Base-by-base conservation (phyloP, 2,113 vertebrate genomes). In the Polypterus bichir region DNA sequence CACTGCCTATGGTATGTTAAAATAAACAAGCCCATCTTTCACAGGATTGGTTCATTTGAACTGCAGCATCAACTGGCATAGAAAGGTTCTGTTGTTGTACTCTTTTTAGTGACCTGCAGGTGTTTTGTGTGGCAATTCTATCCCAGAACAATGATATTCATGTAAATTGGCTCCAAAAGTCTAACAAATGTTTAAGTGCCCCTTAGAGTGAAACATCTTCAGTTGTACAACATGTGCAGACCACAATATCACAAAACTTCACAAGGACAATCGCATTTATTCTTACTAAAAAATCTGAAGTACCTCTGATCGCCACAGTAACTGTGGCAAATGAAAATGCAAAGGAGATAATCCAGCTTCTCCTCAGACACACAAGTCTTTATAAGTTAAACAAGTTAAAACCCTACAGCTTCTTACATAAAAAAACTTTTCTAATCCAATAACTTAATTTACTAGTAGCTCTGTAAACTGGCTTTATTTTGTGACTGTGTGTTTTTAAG, bases 391-490 rank as follows among this genome's bases (percentile, higher is more conserved):
- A 85, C 81, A 81, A 76, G 73, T 74, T 78, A 75, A 79, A 77
- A 76, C 75, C 78, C 76, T 80, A 83, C 76, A 76, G 75, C 76
- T 84, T 68, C 73, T 78, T 27, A 27, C 44, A 54, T 5, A 68
- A 78, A 81, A 73, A 84, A 80, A 73, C 52, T 49, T 64, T 61
- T 27, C 27, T 53, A 59, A 61, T 66, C 70, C 76, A 84, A 81
- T 83, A 88, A 87, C 86, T 88, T 86, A 88, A 71, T 69, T 87
- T 86, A 84, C 79, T 83, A 85, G 88, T 76, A 84, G 85, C 86
- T 79, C 79, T 90, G 88, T 89, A 83, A 86, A 90, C 86, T 79
- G 80, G 81, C 86, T 83, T 72, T 76, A 73, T 86, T 88, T 83
- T 69, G 77, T 79, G 83, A 74, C 81, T 74, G 65, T 62, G 59